phyloP scores from a whole-genome alignment of 2,888 invertebrate genomes.

The Dynastes hyllus region DNA sequence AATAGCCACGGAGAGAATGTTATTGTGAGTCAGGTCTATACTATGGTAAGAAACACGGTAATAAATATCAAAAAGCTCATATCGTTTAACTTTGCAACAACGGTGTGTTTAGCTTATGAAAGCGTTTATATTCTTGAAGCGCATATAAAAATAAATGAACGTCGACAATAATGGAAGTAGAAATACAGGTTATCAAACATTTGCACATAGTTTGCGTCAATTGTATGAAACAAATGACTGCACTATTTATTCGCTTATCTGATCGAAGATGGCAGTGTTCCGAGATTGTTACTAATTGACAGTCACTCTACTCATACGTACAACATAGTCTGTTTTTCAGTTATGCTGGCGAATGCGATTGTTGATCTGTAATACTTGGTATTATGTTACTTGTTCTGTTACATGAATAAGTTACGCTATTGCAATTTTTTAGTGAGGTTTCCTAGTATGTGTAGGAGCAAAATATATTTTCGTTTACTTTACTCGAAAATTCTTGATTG shows the following conservation, averaged over 20 bases:
- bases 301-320: slow-evolving; percentile 41
- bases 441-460: too few species aligned
- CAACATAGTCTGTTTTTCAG: slow-evolving; percentile 1
- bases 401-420: not conserved
- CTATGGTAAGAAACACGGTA: slow-evolving; percentile 55
- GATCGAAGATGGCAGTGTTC: slow-evolving; percentile 65
- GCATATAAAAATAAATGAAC: slow-evolving; percentile 60
- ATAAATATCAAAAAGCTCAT: slow-evolving; percentile 59
- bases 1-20: slow-evolving; percentile 36
- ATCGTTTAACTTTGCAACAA: slow-evolving; percentile 59
- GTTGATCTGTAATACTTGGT: not conserved
- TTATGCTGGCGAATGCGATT: not conserved
- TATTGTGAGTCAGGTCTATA: slow-evolving; percentile 1
- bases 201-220: slow-evolving; percentile 69
- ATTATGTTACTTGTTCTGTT: not conserved
- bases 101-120: slow-evolving; percentile 56
- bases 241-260: slow-evolving; percentile 62
- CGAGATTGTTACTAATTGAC: slow-evolving; percentile 61
- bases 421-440: not conserved
- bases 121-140: slow-evolving; percentile 58
- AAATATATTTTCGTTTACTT: too few species aligned
- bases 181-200: slow-evolving; percentile 69
- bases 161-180: slow-evolving; percentile 68
- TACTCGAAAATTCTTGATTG: too few species aligned
- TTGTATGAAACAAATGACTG: slow-evolving; percentile 68